phyloP scores from a whole-genome alignment of 2,797 vertebrate species.

The Pteropus rufus region DNA sequence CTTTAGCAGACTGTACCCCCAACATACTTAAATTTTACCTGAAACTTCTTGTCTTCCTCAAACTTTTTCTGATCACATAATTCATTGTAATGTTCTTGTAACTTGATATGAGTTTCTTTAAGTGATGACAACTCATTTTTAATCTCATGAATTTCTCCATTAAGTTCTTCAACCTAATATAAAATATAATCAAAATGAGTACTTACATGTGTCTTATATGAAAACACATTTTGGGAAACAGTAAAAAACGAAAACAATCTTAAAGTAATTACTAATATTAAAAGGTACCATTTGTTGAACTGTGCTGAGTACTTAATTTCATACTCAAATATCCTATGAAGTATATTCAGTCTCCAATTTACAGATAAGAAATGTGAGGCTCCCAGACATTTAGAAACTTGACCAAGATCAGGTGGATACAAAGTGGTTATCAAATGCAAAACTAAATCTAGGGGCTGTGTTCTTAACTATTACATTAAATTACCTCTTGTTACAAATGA shows the following conservation, averaged over 20 bases:
- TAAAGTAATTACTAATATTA: not conserved
- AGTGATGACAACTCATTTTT: slow-evolving; percentile 80
- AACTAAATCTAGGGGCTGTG: not conserved
- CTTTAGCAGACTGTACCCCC: not conserved
- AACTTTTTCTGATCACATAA: slow-evolving; percentile 67
- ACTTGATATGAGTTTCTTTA: slow-evolving; percentile 78
- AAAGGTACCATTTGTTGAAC: slow-evolving; percentile 25
- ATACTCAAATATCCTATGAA: not conserved
- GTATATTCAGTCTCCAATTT: not conserved
- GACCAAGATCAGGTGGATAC: not conserved
- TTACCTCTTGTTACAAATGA: not conserved
- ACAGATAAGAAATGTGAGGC: not conserved
- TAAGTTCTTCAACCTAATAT: slow-evolving; percentile 83
- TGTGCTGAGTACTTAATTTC: not conserved
- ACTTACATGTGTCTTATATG: not conserved
- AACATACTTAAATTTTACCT: slow-evolving; percentile 80
- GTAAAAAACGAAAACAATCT: not conserved
- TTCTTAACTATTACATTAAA: not conserved
- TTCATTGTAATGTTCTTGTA: slow-evolving; percentile 78
- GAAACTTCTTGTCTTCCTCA: slow-evolving; percentile 68
- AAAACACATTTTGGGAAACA: not conserved
- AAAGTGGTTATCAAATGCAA: not conserved
- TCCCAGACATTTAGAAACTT: not conserved
- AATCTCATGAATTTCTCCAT: slow-evolving; percentile 77
- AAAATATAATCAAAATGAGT: slow-evolving; percentile 53